Base-by-base conservation (phyloP, 2,113 vertebrate genomes). In the Colaptes auratus region DNA sequence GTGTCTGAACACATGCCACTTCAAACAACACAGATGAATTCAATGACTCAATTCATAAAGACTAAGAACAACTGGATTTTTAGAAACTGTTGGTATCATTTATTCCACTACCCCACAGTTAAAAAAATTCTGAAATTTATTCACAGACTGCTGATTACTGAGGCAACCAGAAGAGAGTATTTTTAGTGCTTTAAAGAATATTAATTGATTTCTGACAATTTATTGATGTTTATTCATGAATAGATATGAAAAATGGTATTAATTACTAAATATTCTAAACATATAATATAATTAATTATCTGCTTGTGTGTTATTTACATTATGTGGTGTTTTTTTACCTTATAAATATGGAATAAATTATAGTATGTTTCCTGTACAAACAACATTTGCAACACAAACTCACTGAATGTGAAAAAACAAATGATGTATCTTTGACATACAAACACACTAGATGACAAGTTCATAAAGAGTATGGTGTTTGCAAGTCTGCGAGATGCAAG, bases 171-270 rank as follows among this genome's bases (percentile, higher is more conserved):
- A 63, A 48, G 5, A 44, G 15, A 58, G 1, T 33, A 27, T 39
- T 82, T 69, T 66, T 53, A 58, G 11, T 39, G 11, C 58, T 63
- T 86, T 78, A 28, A 42, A 82, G 8, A 9, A 9, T 67, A 53
- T 36, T n/a, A 0, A 31, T 33, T 61, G 8, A 36, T 33, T 88
- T 87, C 2, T 1, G 50, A 52, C 7, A n/a, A 33, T 1, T 17
- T 36, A 10, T 10, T 27, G 0, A 9, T 0, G 1, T 70, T 86
- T 50, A 20, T 76, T 61, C 66, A 52, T 50, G 3, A 4, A 13
- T 15, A 50, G 1, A 4, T 39, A 3, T 28, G 67, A 48, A 44
- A 44, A 59, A 67, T 8, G 3, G 0, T 27, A 35, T 63, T 59
- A 79, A 64, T 8, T 6, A 66, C 14, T 28, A 81, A 24, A 4